Evolutionary conservation across 2,888 invertebrate genomes (phyloP).

Genomic region (Philonicus albiceps): DNA sequence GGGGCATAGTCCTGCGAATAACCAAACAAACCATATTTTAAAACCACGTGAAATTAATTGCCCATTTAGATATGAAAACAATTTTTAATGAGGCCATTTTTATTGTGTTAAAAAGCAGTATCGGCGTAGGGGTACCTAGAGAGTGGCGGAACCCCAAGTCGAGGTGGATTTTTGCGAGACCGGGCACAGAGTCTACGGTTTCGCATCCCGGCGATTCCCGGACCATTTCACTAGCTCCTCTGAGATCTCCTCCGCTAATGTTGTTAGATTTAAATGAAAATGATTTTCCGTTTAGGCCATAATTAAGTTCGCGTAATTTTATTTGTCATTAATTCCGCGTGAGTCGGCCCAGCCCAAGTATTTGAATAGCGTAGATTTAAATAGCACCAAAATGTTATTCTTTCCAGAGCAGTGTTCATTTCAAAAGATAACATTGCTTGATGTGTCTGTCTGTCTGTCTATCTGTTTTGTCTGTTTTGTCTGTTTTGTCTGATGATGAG

Average conservation of each 20-base stretch:
- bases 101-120: neutral
- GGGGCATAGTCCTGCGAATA: slow-evolving; percentile 36
- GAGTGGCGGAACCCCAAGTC: neutral
- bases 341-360: neutral
- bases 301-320: slow-evolving; percentile 37
- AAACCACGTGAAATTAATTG: slow-evolving; percentile 41
- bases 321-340: slow-evolving; percentile 29
- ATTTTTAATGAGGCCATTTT: slow-evolving; percentile 42
- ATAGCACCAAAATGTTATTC: slow-evolving; percentile 2
- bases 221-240: neutral
- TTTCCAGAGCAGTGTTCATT: slow-evolving; percentile 7
- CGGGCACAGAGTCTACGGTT: neutral
- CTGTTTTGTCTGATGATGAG: neutral
- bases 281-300: slow-evolving; percentile 19
- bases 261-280: slow-evolving; percentile 22
- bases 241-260: neutral
- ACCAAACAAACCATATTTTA: slow-evolving; percentile 42
- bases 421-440: slow-evolving; percentile 1
- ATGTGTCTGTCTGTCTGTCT: neutral
- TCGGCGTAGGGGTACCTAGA: neutral
- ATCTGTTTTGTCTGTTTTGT: neutral
- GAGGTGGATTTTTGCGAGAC: neutral
- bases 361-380: slow-evolving; percentile 23
- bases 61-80: slow-evolving; percentile 42
- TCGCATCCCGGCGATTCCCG: neutral